These are phyloP conservation scores for Vanessa cardui DNA, from an alignment of 2,888 invertebrate genomes.

Conservation along the genomic window DNA sequence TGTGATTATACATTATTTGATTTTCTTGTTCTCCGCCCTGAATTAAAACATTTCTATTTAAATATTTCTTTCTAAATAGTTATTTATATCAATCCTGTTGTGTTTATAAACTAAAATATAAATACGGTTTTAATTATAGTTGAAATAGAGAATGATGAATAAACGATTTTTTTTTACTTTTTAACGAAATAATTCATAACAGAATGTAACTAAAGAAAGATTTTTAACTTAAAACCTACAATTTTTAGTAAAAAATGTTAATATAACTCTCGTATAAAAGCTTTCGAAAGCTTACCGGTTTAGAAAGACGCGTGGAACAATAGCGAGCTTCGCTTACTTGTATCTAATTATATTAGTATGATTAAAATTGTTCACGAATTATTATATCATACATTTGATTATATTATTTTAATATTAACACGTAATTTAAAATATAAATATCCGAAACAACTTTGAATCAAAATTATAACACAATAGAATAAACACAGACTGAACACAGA, in stretches of 20 bases:
- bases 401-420: background rate
- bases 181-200: no score
- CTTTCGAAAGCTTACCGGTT: constrained; percentile 31
- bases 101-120: no score
- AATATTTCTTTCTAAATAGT: no score
- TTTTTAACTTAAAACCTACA: background rate
- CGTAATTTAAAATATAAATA: background rate
- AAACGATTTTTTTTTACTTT: no score
- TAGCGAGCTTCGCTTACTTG: background rate
- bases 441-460: background rate
- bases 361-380: background rate
- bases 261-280: constrained; percentile 7
- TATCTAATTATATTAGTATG: background rate
- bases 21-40: constrained; percentile 78
- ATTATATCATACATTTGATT: background rate
- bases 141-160: no score
- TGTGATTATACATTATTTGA: constrained; percentile 74
- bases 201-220: no score
- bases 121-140: no score
- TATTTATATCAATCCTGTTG: no score
- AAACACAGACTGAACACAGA: constrained; percentile 2
- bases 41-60: background rate
- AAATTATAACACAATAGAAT: constrained; percentile 8
- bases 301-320: constrained; percentile 17
- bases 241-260: background rate